These are phyloP conservation scores for Dendroctonus valens DNA, from an alignment of 1,140 invertebrate genomes.

Conservation along the genomic window DNA sequence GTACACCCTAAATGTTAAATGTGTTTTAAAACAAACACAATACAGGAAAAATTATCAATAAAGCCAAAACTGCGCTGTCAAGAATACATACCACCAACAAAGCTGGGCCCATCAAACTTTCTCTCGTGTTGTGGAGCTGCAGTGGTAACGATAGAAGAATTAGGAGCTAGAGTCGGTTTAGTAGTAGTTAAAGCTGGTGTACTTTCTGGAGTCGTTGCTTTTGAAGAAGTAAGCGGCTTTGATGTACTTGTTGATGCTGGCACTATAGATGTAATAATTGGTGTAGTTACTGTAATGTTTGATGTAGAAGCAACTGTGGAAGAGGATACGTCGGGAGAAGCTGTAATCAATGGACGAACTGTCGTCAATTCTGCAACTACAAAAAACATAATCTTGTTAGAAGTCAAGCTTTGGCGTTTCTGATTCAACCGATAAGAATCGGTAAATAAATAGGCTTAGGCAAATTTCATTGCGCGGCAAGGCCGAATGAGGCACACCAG, in stretches of 20 bases:
- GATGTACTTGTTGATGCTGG: conserved; percentile 13
- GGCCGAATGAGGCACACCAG: too few relatives aligned
- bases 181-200: conserved; percentile 33
- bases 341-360: too few relatives aligned
- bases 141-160: conserved; percentile 40
- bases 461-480: too few relatives aligned
- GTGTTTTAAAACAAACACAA: neutral
- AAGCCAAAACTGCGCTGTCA: neutral
- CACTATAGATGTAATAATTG: neutral
- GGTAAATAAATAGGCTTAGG: too few relatives aligned
- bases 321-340: too few relatives aligned
- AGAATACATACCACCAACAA: conserved; percentile 59
- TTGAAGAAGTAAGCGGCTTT: conserved; percentile 30
- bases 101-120: conserved; percentile 65
- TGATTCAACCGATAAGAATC: too few relatives aligned
- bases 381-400: too few relatives aligned
- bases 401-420: too few relatives aligned
- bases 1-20: neutral
- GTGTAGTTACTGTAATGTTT: conserved; percentile 29
- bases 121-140: conserved; percentile 32
- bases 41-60: too few relatives aligned
- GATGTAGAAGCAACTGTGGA: neutral
- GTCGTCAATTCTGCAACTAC: too few relatives aligned
- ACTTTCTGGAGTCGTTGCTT: conserved; percentile 32
- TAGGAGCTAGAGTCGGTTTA: conserved; percentile 35